These are phyloP conservation scores for Argyrosomus japonicus DNA, from an alignment of 2,113 vertebrate species.

Conservation along the genomic window DNA sequence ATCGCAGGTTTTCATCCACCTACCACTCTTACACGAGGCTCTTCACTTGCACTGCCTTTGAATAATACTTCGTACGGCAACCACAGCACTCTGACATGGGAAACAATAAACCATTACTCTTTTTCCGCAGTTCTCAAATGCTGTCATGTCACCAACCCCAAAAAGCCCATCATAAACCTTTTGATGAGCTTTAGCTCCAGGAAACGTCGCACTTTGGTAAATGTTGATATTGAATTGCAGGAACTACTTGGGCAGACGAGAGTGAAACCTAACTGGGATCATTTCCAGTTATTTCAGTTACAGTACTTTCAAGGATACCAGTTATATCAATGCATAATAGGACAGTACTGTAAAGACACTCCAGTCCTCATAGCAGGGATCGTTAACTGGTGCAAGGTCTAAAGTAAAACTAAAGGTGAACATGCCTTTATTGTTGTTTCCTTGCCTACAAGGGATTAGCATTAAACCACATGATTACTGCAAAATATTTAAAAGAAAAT, in stretches of 20 bases:
- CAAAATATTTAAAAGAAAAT: neutral
- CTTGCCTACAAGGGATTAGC: neutral
- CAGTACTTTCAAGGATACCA: neutral
- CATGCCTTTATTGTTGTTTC: neutral
- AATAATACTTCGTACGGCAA: conserved; percentile 31
- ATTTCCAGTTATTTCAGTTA: conserved; percentile 22
- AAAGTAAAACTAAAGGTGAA: neutral
- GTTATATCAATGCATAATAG: neutral
- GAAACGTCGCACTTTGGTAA: conserved; percentile 26
- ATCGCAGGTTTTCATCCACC: conserved; percentile 57
- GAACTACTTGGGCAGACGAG: neutral
- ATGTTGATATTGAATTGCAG: conserved; percentile 24
- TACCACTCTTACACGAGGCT: conserved; percentile 55
- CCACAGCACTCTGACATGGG: conserved; percentile 14
- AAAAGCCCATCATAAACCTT: conserved; percentile 27
- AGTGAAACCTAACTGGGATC: neutral
- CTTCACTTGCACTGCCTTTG: conserved; percentile 50
- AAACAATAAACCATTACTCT: conserved; percentile 39
- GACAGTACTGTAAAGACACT: neutral
- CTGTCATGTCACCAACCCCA: conserved; percentile 19
- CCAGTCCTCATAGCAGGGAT: neutral
- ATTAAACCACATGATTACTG: conserved; percentile 5
- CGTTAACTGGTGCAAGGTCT: neutral
- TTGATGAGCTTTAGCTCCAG: conserved; percentile 7
- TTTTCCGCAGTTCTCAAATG: conserved; percentile 27